Evolutionary conservation across 1,140 invertebrate genomes (phyloP).

Genomic region (Drosophila ficusphila): DNA sequence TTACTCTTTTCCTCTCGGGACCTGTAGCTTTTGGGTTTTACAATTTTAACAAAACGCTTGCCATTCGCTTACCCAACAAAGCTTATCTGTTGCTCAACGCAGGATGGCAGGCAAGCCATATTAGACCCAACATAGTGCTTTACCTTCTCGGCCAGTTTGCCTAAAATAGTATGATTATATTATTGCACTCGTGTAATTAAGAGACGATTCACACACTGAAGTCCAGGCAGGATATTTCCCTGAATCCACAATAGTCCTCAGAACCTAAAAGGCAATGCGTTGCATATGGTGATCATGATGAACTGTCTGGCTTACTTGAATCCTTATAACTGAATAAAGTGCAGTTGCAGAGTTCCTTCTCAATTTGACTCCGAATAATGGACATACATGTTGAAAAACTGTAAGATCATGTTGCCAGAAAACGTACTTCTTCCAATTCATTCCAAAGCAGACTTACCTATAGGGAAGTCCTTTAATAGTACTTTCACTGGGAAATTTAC

Average conservation of each 20-base stretch:
- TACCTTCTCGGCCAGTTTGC: slow-evolving; percentile 29
- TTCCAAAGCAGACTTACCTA: slow-evolving; percentile 25
- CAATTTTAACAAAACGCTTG: background rate
- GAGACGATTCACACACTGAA: too few relatives aligned
- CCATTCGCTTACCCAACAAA: slow-evolving; percentile 42
- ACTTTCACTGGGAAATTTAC: slow-evolving; percentile 59
- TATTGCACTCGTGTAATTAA: too few relatives aligned
- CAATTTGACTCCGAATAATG: slow-evolving; percentile 49
- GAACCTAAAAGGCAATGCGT: slow-evolving; percentile 3
- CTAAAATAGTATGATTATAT: slow-evolving; percentile 16
- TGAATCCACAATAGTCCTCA: slow-evolving; percentile 30
- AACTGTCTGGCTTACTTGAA: slow-evolving; percentile 17
- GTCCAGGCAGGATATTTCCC: slow-evolving; percentile 40
- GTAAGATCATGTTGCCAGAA: background rate
- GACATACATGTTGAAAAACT: slow-evolving; percentile 74
- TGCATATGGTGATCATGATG: background rate
- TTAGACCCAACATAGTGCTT: slow-evolving; percentile 39
- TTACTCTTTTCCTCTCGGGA: background rate
- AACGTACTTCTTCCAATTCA: background rate
- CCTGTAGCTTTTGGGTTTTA: background rate
- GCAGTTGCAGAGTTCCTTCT: slow-evolving; percentile 56
- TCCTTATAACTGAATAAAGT: slow-evolving; percentile 35
- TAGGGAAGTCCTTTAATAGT: slow-evolving; percentile 17
- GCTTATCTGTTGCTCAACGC: slow-evolving; percentile 61
- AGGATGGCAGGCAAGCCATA: slow-evolving; percentile 52